Evolutionary conservation across 2,113 vertebrate species (phyloP).

Genomic region (Cacatua alba): DNA sequence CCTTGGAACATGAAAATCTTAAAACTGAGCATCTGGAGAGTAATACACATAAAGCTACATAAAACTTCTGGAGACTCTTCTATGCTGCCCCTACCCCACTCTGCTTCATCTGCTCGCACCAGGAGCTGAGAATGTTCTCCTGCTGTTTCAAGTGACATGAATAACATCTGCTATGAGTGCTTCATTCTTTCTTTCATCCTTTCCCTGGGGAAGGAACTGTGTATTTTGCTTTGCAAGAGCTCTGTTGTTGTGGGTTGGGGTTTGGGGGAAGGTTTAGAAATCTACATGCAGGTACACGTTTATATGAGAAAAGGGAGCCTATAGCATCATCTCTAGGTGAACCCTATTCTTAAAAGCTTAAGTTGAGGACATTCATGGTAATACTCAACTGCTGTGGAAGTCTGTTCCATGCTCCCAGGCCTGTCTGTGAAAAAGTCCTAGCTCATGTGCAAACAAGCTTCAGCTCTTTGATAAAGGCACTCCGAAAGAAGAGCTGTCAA

Average conservation of each 20-base stretch:
- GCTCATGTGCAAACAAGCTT: not conserved
- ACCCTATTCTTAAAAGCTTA: not conserved
- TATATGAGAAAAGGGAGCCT: not conserved
- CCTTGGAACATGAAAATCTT: not conserved
- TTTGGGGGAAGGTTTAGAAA: slow-evolving; percentile 19
- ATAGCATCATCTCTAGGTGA: not conserved
- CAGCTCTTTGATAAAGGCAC: not conserved
- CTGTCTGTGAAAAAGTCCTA: not conserved
- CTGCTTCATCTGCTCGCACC: not conserved
- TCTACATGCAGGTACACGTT: not conserved
- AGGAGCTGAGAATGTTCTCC: slow-evolving; percentile 17
- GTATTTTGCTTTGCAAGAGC: slow-evolving; percentile 39
- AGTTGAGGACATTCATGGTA: not conserved
- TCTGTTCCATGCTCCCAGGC: not conserved
- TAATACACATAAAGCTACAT: not conserved
- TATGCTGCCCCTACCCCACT: not conserved
- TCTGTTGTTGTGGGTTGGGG: not conserved
- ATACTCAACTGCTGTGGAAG: not conserved
- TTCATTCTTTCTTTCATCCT: slow-evolving; percentile 58
- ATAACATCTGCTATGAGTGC: slow-evolving; percentile 60
- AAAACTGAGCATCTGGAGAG: not conserved
- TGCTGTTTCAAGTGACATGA: slow-evolving; percentile 34
- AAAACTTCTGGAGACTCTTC: not conserved
- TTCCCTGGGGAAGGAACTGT: slow-evolving; percentile 40
- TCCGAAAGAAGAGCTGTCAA: not conserved